Conservation (phyloP, 2,888 invertebrate genomes). For the Drosophila nr. perissopoda region DNA sequence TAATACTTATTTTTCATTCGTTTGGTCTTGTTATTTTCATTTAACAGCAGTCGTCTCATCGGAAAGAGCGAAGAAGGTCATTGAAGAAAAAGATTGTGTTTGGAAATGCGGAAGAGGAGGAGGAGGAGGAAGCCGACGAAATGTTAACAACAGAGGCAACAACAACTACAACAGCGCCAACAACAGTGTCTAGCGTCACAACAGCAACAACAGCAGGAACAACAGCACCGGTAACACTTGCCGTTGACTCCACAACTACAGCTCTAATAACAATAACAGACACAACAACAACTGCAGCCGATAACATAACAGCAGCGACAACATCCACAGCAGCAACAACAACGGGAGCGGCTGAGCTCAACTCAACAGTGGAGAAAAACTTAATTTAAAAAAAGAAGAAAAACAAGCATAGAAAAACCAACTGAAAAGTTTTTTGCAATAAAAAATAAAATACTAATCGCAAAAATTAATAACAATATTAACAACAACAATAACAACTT, state of each 20-base stretch:
- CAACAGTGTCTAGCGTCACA: constrained; percentile 29
- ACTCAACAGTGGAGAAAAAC: constrained; percentile 61
- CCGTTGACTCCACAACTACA: constrained; percentile 9
- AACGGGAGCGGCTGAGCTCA: constrained; percentile 62
- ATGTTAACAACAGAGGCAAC: constrained; percentile 33
- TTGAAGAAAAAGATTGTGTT: constrained; percentile 59
- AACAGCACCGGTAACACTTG: constrained; percentile 4
- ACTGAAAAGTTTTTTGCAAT: constrained; percentile 60
- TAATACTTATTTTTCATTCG: background rate
- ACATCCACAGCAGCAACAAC: constrained; percentile 38
- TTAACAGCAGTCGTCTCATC: constrained; percentile 58
- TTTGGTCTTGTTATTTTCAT: constrained; percentile 6
- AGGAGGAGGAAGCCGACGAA: constrained; percentile 35
- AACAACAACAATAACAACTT: constrained; percentile 27
- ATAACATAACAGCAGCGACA: constrained; percentile 18
- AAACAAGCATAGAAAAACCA: constrained; percentile 47
- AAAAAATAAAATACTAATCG: constrained; percentile 49
- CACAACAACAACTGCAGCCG: constrained; percentile 47
- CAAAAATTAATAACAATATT: constrained; percentile 40
- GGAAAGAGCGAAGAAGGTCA: constrained; percentile 65
- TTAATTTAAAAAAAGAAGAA: constrained; percentile 42
- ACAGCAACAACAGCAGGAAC: constrained; percentile 8
- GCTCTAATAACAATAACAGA: constrained; percentile 50
- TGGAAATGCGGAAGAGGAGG: constrained; percentile 29
- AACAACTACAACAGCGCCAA: constrained; percentile 39